A percentile compares a stretch with the other conserved stretches of the same genome.
Conservation (phyloP, 2,888 invertebrate species). For the Scaptomyza reducta region DNA sequence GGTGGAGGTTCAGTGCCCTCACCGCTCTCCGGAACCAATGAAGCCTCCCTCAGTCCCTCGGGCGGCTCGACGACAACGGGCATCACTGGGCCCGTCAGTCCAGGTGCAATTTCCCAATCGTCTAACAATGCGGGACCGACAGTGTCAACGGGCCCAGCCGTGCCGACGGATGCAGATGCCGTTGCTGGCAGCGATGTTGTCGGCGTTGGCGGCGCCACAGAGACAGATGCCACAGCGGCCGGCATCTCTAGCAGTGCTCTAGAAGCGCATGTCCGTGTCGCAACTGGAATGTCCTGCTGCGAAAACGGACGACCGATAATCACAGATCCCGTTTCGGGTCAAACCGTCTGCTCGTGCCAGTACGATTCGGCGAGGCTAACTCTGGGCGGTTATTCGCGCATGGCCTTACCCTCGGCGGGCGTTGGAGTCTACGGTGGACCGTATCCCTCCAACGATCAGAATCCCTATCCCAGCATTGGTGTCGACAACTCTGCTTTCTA, state of each 20-base stretch:
- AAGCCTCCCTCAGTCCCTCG: conserved; percentile 89
- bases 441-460: conserved; percentile 95
- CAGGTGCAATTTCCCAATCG: conserved; percentile 84
- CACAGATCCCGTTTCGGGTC: conserved; percentile 96
- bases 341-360: conserved; percentile 97
- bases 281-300: conserved; percentile 88
- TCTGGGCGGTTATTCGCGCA: conserved; percentile 91
- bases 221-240: conserved; percentile 45
- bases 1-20: conserved; percentile 87
- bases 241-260: conserved; percentile 40
- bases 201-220: conserved; percentile 52
- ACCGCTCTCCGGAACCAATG: conserved; percentile 90
- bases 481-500: conserved; percentile 98
- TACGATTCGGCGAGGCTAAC: conserved; percentile 95
- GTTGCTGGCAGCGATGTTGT: conserved; percentile 48
- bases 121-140: conserved; percentile 81
- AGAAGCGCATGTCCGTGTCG: conserved; percentile 52
- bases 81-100: conserved; percentile 83
- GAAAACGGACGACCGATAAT: conserved; percentile 96
- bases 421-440: conserved; percentile 93
- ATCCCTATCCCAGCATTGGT: conserved; percentile 96
- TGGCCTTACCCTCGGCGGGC: conserved; percentile 88
- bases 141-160: conserved; percentile 40
- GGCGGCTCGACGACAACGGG: conserved; percentile 85
- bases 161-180: conserved; percentile 55